These are phyloP conservation scores for Acanthurus tractus DNA, from an alignment of 2,797 vertebrate species.

Conservation along the genomic window DNA sequence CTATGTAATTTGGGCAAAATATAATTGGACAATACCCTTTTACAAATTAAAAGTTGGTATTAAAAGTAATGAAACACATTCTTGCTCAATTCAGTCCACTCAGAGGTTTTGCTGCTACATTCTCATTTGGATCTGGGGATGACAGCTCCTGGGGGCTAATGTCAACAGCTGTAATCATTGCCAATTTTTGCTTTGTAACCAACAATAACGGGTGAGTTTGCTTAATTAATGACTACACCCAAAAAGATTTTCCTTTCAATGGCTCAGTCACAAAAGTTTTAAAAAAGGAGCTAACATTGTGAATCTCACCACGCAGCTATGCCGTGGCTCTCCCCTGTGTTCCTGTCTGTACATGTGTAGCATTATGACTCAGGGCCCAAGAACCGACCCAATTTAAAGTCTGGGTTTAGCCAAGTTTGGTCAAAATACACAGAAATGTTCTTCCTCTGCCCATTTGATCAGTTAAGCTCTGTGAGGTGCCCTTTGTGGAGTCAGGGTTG, in stretches of 20 bases:
- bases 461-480: neutral
- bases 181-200: neutral
- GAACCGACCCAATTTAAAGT: neutral
- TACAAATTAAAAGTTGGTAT: neutral
- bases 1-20: neutral
- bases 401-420: neutral
- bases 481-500: neutral
- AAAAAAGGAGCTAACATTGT: neutral
- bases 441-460: neutral
- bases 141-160: neutral
- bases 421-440: neutral
- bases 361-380: neutral
- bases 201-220: neutral
- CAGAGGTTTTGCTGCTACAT: neutral
- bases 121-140: neutral
- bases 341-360: neutral
- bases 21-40: neutral
- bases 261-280: neutral
- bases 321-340: neutral
- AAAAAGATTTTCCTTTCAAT: neutral
- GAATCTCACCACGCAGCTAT: neutral
- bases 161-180: neutral
- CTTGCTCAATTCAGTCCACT: neutral
- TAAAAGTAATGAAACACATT: neutral
- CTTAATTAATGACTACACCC: neutral